phyloP scores from a whole-genome alignment of 2,888 invertebrate species.

The Nemotelus pantherinus region DNA sequence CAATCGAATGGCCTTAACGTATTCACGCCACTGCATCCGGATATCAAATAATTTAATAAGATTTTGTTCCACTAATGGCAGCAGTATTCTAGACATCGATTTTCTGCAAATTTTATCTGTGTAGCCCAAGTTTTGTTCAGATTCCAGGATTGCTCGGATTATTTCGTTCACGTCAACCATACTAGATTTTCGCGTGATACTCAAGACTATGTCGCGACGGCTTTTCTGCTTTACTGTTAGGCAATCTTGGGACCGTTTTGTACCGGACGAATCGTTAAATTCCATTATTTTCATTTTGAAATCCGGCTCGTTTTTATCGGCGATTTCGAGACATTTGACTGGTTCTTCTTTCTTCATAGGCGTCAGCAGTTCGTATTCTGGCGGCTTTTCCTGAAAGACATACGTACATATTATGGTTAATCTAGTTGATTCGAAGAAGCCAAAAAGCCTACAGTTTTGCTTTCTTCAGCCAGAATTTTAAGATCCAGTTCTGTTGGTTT shows the following conservation, averaged over 20 bases:
- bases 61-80: conserved; percentile 65
- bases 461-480: no score
- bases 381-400: not conserved
- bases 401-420: not conserved
- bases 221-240: conserved; percentile 58
- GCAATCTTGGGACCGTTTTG: not conserved
- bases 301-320: conserved; percentile 34
- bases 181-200: conserved; percentile 69
- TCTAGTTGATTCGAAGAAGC: not conserved
- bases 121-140: conserved; percentile 67
- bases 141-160: conserved; percentile 67
- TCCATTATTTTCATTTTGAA: conserved; percentile 35
- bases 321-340: conserved; percentile 9
- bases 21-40: conserved; percentile 54
- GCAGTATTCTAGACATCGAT: conserved; percentile 71
- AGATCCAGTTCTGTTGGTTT: no score
- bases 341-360: conserved; percentile 4
- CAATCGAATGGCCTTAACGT: conserved; percentile 52
- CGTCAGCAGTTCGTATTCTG: conserved; percentile 9
- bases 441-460: not conserved
- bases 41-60: conserved; percentile 59
- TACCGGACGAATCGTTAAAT: not conserved
- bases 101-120: conserved; percentile 70
- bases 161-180: conserved; percentile 69
- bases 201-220: conserved; percentile 72